Conservation (phyloP, 2,113 vertebrate species). For the Gila orcuttii region DNA sequence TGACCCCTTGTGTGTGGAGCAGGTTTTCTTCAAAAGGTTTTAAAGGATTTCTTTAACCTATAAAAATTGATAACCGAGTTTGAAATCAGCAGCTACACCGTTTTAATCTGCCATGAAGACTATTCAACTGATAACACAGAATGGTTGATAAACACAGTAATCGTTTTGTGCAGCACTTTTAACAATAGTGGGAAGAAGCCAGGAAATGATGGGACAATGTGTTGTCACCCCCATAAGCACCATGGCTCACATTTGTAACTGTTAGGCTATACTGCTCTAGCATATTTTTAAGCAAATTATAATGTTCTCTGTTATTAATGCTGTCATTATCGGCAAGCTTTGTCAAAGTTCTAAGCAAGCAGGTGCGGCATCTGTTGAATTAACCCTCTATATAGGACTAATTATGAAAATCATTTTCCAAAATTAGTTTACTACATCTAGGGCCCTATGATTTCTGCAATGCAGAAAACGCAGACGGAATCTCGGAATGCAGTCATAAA, state of each 20-base stretch:
- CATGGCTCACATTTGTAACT: too few species aligned
- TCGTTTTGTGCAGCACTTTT: not conserved
- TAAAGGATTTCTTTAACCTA: too few species aligned
- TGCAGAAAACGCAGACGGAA: too few species aligned
- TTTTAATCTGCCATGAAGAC: constrained; percentile 4
- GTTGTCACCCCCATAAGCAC: not conserved
- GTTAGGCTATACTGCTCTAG: too few species aligned
- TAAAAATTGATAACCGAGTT: not conserved
- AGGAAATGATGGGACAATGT: not conserved
- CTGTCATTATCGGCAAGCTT: not conserved
- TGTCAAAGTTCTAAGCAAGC: not conserved
- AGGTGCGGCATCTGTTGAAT: not conserved
- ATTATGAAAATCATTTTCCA: too few species aligned
- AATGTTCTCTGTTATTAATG: not conserved
- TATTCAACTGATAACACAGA: not conserved
- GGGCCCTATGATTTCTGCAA: too few species aligned
- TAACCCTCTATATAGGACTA: too few species aligned
- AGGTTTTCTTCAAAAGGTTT: not conserved
- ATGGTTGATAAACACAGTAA: not conserved
- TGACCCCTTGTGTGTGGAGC: constrained; percentile 24
- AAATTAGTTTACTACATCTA: too few species aligned
- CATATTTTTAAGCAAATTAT: not conserved
- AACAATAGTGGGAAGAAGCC: not conserved
- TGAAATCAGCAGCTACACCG: not conserved
- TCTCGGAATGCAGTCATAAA: too few species aligned